Percentiles rank a stretch among this genome's conserved stretches.
Conservation (phyloP, 1,140 invertebrate genomes). For the Zaprionus inermis region DNA sequence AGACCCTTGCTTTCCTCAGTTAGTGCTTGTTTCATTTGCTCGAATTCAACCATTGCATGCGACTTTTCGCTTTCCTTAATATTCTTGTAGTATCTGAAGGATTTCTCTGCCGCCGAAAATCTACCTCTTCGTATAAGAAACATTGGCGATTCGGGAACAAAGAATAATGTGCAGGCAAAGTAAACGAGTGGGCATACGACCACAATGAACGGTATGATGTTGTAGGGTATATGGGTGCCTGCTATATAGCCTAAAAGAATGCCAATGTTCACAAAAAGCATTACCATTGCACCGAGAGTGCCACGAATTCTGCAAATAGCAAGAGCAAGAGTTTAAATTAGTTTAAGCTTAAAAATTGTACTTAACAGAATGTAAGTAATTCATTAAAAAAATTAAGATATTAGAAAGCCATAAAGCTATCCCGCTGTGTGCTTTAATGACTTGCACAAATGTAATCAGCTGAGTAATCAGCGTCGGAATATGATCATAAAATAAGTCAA, state of each 20-base stretch:
- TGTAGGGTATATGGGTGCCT: constrained; percentile 60
- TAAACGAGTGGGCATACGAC: constrained; percentile 49
- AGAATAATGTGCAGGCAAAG: constrained; percentile 44
- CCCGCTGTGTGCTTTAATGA: neutral
- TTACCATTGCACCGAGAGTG: constrained; percentile 62
- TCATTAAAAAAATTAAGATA: neutral
- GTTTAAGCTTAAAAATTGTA: neutral
- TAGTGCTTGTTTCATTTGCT: constrained; percentile 51
- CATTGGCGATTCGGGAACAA: constrained; percentile 68
- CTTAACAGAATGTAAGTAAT: neutral
- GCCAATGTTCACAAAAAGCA: constrained; percentile 65
- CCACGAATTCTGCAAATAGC: constrained; percentile 61
- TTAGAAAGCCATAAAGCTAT: neutral
- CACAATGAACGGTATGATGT: constrained; percentile 50
- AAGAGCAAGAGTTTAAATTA: no score
- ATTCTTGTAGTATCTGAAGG: constrained; percentile 69
- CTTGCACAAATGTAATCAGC: neutral
- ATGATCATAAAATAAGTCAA: constrained; percentile 13
- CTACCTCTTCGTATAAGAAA: constrained; percentile 55
- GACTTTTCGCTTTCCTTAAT: constrained; percentile 47
- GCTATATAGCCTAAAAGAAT: constrained; percentile 62
- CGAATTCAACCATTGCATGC: constrained; percentile 51
- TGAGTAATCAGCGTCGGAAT: neutral
- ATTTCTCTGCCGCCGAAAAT: constrained; percentile 47
- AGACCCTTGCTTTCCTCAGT: constrained; percentile 32